Evolutionary conservation across 1,140 invertebrate genomes (phyloP), one percentile per base, ranked within the genome.

Genomic region (Pygmarrhopalites habei): DNA sequence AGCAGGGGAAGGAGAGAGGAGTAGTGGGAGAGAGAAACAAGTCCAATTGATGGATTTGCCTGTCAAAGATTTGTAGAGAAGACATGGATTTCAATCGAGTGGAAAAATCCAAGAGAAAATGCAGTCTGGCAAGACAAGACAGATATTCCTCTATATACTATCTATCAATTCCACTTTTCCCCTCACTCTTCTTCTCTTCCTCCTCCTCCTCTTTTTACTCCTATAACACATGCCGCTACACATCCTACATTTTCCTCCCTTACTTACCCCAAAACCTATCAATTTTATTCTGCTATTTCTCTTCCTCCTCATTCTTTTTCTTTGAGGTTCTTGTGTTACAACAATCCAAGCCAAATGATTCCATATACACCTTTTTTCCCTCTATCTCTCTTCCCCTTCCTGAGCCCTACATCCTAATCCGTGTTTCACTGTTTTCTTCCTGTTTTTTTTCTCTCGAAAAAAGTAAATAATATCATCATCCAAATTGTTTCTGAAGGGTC

Each of bases 1-100:
- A 46, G 47, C 19, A 49, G n/a, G 19, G 19, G 17, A 1, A 7
- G 12, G 28, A 0, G 41, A 32, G 29, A 59, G 35, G 44, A 59
- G 44, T 17, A 25, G 49, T 49, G 29, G 23, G 25, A 47, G 28
- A 30, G 28, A 59, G 47, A 59, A 49, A 28, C 29, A 59, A 55
- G 32, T 52, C 62, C 29, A 60, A 60, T 60, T 65, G 63, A 65
- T 65, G 47, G 39, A 65, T 65, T 65, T 59, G 19, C 39, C 63
- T 65, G 63, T 65, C 63, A 65, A 60, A 60, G 63, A 65, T 65
- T 65, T 58, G 58, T 65, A 60, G 52, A 46, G 46, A 65, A 59
- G 60, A 65, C 63, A 65, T 65, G 63, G 63, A 65, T 65, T 65
- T 65, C 63, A 65, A 65, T 65, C 63, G 63, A 56, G 58, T 65